These are phyloP conservation scores for Chitala chitala DNA, from an alignment of 2,113 vertebrate genomes.

Conservation along the genomic window DNA sequence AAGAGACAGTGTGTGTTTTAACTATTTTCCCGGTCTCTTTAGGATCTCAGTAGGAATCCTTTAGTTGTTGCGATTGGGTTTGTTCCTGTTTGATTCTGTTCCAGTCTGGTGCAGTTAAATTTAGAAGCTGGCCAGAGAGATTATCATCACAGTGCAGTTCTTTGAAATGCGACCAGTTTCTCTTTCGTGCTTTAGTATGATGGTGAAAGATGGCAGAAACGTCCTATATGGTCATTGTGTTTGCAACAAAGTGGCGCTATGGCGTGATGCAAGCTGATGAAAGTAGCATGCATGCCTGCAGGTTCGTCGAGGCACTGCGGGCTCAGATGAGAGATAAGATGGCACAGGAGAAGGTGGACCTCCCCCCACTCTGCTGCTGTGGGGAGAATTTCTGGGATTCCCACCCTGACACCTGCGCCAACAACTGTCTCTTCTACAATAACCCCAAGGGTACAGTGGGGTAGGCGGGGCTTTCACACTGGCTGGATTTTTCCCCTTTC, in stretches of 20 bases:
- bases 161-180: too few species aligned
- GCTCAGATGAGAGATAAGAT: constrained; percentile 75
- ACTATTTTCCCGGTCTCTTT: too few species aligned
- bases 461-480: neutral
- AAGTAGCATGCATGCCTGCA: constrained; percentile 36
- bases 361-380: constrained; percentile 82
- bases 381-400: constrained; percentile 83
- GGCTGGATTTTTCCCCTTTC: too few species aligned
- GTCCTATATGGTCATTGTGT: neutral
- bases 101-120: too few species aligned
- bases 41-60: too few species aligned
- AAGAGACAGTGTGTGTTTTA: too few species aligned
- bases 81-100: too few species aligned
- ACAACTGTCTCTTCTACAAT: constrained; percentile 89
- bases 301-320: constrained; percentile 74
- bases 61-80: too few species aligned
- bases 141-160: neutral
- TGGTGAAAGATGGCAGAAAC: neutral
- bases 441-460: constrained; percentile 78
- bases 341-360: constrained; percentile 54
- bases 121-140: neutral
- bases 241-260: neutral
- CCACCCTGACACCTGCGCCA: constrained; percentile 86
- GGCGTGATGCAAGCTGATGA: neutral
- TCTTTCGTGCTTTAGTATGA: neutral